Evolutionary conservation across 2,797 vertebrate species (phyloP), one percentile per base, ranked within the genome.

Genomic region (Nothura maculosa): DNA sequence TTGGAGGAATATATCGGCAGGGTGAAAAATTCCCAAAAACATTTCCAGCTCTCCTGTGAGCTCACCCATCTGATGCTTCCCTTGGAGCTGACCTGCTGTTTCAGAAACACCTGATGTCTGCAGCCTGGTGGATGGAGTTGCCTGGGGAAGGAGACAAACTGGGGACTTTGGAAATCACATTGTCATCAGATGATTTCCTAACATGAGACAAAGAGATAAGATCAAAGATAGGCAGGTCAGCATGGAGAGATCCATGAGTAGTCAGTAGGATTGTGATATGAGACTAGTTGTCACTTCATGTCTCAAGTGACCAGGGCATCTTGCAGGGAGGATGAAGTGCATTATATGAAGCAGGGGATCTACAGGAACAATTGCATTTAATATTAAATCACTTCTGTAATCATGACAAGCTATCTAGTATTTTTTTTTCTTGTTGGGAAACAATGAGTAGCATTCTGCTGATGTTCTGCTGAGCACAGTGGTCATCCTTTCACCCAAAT

Each of bases 41-140:
- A 0, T 24, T 87, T 86, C 42, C 87, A 87, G 15, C 20, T 78
- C 38, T 91, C 42, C 40, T 78, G n/a, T 34, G 36, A 88, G 77
- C 62, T 93, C 90, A 66, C 67, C 58, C 73, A 3, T 25, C 70
- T 36, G 77, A 64, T 81, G 83, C 50, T 90, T 93, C 85, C 32
- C 20, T 81, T 88, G 77, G 77, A 88, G 45, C 18, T 66, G 43
- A 7, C 7, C 85, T 77, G 16, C 5, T 10, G 3, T 50, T 81
- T 50, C 57, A 80, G 40, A 22, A 36, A 52, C 12, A 21, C 19
- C 10, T 3, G 30, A 27, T 50, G 19, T 24, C 47, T 42, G 17
- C 27, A 85, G 38, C 28, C 25, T n/a, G 10, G 5, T 43, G 63
- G 48, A 77, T 3, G 14, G 42, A 82, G 17, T n/a, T 76, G 32